Evolutionary conservation across 2,113 vertebrate genomes (phyloP).

Genomic region (Terrapene triunguis): DNA sequence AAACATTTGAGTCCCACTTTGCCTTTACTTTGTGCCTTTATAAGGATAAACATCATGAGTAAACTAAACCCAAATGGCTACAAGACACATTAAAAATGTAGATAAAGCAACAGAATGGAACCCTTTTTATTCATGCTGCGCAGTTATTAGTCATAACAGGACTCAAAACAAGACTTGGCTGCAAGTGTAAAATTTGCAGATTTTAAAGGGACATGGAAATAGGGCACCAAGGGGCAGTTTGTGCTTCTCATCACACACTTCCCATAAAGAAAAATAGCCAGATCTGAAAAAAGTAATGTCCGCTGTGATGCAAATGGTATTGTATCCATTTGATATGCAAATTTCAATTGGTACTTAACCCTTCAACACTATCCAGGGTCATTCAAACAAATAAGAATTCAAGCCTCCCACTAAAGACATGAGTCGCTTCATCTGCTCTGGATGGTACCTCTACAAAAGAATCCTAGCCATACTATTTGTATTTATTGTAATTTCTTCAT

Average conservation of each 20-base stretch:
- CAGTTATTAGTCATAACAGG: not conserved
- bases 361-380: not conserved
- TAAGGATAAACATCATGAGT: not conserved
- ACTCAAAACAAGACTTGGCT: not conserved
- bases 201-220: not conserved
- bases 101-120: not conserved
- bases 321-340: not conserved
- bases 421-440: not conserved
- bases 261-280: not conserved
- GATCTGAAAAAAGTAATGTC: not conserved
- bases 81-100: not conserved
- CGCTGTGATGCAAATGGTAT: not conserved
- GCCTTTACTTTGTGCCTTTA: not conserved
- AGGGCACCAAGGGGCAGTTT: not conserved
- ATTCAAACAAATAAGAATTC: not conserved
- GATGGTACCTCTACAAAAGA: not conserved
- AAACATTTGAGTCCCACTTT: not conserved
- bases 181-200: not conserved
- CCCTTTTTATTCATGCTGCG: not conserved
- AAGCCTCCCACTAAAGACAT: not conserved
- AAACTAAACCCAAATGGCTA: slow-evolving; percentile 49
- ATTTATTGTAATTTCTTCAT: not conserved
- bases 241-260: not conserved
- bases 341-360: not conserved
- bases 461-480: not conserved